Evolutionary conservation across 1,140 invertebrate species (phyloP).

Genomic region (Homarus americanus): DNA sequence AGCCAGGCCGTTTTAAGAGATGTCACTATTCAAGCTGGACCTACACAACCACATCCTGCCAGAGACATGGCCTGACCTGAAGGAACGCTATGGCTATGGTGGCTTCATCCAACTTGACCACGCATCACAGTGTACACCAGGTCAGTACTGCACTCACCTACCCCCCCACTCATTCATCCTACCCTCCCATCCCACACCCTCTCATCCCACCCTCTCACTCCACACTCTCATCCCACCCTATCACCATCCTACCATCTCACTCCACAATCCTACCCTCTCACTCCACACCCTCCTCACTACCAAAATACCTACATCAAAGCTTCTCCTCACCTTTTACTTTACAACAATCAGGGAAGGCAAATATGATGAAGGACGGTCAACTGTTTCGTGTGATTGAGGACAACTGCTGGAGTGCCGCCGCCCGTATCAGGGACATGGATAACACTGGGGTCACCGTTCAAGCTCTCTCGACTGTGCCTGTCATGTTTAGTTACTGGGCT

Average conservation of each 20-base stretch:
- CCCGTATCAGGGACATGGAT: conserved; percentile 80
- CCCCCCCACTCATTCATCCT: too few relatives aligned
- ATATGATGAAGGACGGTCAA: conserved; percentile 82
- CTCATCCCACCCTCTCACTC: too few relatives aligned
- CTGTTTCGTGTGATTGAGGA: conserved; percentile 81
- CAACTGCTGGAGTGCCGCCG: conserved; percentile 81
- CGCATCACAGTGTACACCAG: conserved; percentile 11
- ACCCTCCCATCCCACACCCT: too few relatives aligned
- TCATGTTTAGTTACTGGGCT: conserved; percentile 85
- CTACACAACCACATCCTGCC: conserved; percentile 83
- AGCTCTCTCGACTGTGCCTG: conserved; percentile 83
- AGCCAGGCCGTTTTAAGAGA: not conserved
- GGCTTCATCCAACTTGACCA: conserved; percentile 82
- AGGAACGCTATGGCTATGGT: conserved; percentile 82
- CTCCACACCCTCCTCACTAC: too few relatives aligned
- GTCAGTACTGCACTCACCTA: not conserved
- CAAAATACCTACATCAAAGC: too few relatives aligned
- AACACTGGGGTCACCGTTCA: conserved; percentile 81
- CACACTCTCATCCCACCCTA: too few relatives aligned
- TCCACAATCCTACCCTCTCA: too few relatives aligned
- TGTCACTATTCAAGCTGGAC: conserved; percentile 85
- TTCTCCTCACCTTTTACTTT: not conserved
- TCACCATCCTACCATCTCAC: too few relatives aligned
- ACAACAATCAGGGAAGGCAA: conserved; percentile 76
- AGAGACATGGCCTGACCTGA: conserved; percentile 81